Evolutionary conservation across 37 sponge, comb jelly and placozoan species (phyloP).

Genomic region (Haliclona indistincta): DNA sequence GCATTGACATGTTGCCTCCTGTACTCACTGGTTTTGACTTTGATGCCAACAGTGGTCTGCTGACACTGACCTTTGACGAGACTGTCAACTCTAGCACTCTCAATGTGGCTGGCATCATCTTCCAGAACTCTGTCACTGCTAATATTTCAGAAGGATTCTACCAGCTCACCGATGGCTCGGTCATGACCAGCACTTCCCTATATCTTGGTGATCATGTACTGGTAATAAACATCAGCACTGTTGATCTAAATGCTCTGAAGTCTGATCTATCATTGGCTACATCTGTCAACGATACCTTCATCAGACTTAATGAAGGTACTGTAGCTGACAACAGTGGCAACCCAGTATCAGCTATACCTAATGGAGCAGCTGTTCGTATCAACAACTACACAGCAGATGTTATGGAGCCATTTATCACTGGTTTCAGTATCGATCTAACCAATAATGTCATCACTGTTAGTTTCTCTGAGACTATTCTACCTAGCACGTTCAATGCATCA

Average conservation of each 20-base stretch:
- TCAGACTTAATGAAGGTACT: constrained; percentile 53
- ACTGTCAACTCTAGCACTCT: constrained; percentile 81
- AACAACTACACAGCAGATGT: constrained; percentile 58
- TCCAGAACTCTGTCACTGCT: constrained; percentile 43
- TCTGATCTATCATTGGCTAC: constrained; percentile 59
- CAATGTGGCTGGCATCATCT: constrained; percentile 40
- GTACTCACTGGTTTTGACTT: constrained; percentile 39
- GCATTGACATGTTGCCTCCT: constrained; percentile 67
- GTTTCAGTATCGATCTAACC: constrained; percentile 68
- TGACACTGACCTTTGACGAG: constrained; percentile 73
- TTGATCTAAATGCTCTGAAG: constrained; percentile 79
- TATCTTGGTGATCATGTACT: constrained; percentile 65
- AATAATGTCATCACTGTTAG: constrained; percentile 64
- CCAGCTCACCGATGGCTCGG: constrained; percentile 54
- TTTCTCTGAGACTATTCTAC: constrained; percentile 83
- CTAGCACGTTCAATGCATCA: constrained; percentile 55
- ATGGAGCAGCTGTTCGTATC: constrained; percentile 49
- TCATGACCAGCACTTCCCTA: constrained; percentile 57
- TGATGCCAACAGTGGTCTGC: constrained; percentile 62
- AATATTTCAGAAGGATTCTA: constrained; percentile 22
- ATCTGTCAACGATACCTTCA: constrained; percentile 50
- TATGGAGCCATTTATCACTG: constrained; percentile 49
- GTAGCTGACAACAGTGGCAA: constrained; percentile 59
- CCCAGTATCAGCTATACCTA: constrained; percentile 17
- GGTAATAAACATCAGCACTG: constrained; percentile 46